Conservation (phyloP, 2,113 vertebrate species). For the Corythornis vintsioides region DNA sequence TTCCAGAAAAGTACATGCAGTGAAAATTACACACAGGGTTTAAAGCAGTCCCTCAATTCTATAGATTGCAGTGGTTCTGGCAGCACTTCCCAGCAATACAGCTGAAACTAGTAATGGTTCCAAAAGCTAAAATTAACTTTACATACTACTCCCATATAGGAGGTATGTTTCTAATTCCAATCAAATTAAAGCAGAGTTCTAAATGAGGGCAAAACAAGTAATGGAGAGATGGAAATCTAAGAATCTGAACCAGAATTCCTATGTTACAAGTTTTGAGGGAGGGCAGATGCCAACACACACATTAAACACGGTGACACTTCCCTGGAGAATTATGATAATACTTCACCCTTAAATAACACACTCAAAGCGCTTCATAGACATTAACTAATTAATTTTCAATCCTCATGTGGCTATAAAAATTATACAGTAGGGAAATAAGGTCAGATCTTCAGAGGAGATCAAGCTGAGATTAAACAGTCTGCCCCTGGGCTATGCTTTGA, state of each 20-base stretch:
- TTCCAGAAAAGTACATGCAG: neutral
- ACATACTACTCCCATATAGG: neutral
- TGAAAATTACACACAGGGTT: neutral
- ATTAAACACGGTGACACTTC: neutral
- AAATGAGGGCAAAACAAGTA: neutral
- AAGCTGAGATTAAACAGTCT: neutral
- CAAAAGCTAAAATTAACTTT: neutral
- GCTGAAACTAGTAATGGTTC: neutral
- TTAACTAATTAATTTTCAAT: slow-evolving; percentile 63
- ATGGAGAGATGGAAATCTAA: neutral
- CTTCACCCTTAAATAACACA: slow-evolving; percentile 51
- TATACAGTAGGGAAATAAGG: slow-evolving; percentile 55
- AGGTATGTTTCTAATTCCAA: neutral
- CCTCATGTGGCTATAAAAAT: slow-evolving; percentile 43
- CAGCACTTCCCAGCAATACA: neutral
- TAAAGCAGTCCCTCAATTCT: neutral
- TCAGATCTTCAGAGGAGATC: slow-evolving; percentile 32
- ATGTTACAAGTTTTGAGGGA: neutral
- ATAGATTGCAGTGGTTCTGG: neutral
- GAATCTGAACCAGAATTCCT: neutral
- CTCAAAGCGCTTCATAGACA: slow-evolving; percentile 42
- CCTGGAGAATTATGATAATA: neutral
- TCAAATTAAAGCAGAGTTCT: neutral
- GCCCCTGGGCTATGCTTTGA: neutral
- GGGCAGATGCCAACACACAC: neutral